Base-by-base conservation (phyloP, 35 echinoderm and acorn worm species). In the Ophiothrix spiculata region DNA sequence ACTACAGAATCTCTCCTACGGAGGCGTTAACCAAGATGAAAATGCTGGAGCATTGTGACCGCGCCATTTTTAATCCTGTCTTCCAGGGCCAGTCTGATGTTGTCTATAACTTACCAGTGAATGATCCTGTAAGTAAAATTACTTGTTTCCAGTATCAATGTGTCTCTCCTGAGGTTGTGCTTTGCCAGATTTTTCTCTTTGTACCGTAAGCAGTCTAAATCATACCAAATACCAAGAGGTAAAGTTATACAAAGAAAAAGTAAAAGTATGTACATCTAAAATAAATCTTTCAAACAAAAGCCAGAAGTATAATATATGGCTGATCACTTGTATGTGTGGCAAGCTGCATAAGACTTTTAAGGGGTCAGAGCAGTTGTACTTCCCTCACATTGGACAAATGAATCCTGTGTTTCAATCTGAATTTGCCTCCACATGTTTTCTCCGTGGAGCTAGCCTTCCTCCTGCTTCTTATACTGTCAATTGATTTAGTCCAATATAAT, bases 1-100 rank as follows among this genome's bases (percentile, higher is more conserved):
- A 91, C 13, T 94, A 86, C 46, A 80, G 94, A 21, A 86, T 83
- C 16, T 88, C 92, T 16, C 96, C 96, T 4, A 28, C 77, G 19
- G 92, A 99, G 32, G 96, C 92, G 17, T 75, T 99, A n/a, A 91
- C 80, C 23, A 93, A 91, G 35, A 99, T 99, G 96, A 84, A 99
- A 80, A 85, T 87, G 41, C 63, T 99, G 35, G 96, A 99, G 31
- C 96, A 91, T 35, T 89, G 89, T 56, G 90, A 94, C 45, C 84
- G 64, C 11, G 86, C 92, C 19, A 84, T 99, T 39, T 82, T 99
- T 39, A 99, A 99, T 82, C 92, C 92, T 6, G 84, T 99, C 40
- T 99, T 99, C 54, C 92, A 90, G 33, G 32, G 60, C 11, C 92
- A 94, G 54, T 85, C 95, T 8, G 96, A 94, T 56, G 60, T 69